These are phyloP conservation scores for Tenthredo scrophulariae DNA, from an alignment of 2,888 invertebrate genomes.

Conservation along the genomic window DNA sequence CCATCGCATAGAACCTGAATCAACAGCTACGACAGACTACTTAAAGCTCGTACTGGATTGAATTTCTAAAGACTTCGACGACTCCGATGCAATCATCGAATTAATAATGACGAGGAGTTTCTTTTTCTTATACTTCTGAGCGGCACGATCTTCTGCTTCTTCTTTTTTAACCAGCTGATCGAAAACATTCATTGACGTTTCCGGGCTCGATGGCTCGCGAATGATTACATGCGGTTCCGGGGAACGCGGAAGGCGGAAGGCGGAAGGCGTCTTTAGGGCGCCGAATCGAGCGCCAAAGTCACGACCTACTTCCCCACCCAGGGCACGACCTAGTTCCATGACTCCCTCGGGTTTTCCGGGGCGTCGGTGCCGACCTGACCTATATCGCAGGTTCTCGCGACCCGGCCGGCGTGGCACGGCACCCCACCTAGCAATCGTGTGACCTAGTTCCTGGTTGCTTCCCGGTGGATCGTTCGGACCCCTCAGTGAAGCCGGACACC, in stretches of 20 bases:
- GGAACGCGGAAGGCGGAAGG: background rate
- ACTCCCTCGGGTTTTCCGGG: constrained; percentile 41
- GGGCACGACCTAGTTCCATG: constrained; percentile 34
- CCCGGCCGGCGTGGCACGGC: background rate
- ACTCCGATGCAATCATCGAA: no score
- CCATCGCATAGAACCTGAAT: background rate
- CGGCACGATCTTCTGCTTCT: background rate
- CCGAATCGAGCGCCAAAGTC: constrained; percentile 32
- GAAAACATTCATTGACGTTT: constrained; percentile 1
- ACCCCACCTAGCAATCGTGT: constrained; percentile 12
- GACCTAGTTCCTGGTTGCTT: constrained; percentile 31
- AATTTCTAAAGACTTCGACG: background rate
- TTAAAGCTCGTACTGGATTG: background rate
- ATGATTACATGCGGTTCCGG: background rate
- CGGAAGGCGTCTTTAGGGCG: constrained; percentile 29
- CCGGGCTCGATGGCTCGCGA: background rate
- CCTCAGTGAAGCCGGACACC: constrained; percentile 12
- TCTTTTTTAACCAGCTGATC: background rate
- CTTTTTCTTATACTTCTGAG: background rate
- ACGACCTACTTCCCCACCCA: constrained; percentile 42
- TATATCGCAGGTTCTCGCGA: constrained; percentile 18
- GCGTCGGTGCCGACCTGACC: constrained; percentile 38
- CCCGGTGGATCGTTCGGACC: constrained; percentile 28
- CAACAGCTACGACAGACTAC: background rate
- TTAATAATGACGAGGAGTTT: background rate